Evolutionary conservation across 2,113 vertebrate species (phyloP).

Genomic region (Peromyscus polionotus): DNA sequence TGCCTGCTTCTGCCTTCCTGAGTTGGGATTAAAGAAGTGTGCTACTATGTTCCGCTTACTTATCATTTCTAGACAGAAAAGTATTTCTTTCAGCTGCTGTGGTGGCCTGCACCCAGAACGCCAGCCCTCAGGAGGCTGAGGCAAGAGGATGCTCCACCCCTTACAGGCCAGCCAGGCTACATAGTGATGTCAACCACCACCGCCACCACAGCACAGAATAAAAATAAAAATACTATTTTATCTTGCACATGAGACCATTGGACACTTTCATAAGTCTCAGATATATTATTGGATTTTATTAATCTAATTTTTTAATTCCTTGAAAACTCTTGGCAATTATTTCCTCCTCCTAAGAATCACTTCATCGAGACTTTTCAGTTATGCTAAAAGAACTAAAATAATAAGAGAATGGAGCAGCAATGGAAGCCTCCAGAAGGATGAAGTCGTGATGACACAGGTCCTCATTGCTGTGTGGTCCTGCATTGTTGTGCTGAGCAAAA

Average conservation of each 20-base stretch:
- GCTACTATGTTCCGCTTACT: not conserved
- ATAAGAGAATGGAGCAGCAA: not conserved
- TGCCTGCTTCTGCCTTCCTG: not conserved
- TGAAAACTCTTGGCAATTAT: not conserved
- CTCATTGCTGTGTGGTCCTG: not conserved
- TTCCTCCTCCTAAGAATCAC: not conserved
- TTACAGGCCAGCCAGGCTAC: not conserved
- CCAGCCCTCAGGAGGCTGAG: not conserved
- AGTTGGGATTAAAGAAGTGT: not conserved
- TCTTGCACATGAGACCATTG: not conserved
- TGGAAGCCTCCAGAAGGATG: not conserved
- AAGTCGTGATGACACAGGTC: not conserved
- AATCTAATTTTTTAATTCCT: constrained; percentile 39
- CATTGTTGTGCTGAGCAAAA: not conserved
- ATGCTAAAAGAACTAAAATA: not conserved
- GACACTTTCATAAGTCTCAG: constrained; percentile 32
- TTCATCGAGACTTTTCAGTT: not conserved
- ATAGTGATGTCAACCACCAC: not conserved
- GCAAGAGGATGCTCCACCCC: not conserved
- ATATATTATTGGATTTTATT: not conserved
- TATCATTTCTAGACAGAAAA: constrained; percentile 35
- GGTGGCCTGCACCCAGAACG: not conserved
- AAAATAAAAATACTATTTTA: not conserved
- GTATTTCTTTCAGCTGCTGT: not conserved
- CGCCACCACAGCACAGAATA: not conserved